These are phyloP conservation scores for Sapajus apella DNA, from an alignment of 2,113 vertebrate species.

Conservation along the genomic window DNA sequence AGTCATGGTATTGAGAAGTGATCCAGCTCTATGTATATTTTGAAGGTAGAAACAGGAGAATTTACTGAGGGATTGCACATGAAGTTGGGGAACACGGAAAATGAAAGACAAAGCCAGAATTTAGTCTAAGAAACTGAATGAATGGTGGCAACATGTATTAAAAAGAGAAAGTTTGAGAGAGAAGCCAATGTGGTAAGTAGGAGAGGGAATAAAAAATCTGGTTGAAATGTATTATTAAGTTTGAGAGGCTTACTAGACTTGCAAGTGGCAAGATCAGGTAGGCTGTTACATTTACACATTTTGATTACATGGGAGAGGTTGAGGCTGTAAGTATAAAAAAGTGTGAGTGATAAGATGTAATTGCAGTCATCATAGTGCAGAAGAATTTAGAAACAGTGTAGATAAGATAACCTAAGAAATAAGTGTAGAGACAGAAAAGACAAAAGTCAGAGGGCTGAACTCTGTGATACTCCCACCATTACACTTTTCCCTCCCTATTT, in stretches of 20 bases:
- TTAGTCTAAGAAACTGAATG: not conserved
- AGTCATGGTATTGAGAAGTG: not conserved
- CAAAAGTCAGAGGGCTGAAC: not conserved
- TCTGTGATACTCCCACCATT: not conserved
- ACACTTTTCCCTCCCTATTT: not conserved
- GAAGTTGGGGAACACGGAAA: not conserved
- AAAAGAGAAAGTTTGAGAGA: not conserved
- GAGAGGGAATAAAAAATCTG: not conserved
- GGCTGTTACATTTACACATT: not conserved
- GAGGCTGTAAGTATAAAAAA: not conserved
- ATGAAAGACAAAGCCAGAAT: not conserved
- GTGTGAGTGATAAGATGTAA: not conserved
- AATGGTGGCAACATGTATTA: not conserved
- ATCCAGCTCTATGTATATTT: not conserved
- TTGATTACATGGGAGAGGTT: not conserved
- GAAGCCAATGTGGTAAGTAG: not conserved
- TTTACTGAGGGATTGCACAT: not conserved
- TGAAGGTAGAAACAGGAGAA: not conserved
- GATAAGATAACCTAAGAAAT: not conserved
- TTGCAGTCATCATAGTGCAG: not conserved
- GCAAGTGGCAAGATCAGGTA: not conserved
- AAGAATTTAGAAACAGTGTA: not conserved
- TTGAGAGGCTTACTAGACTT: not conserved
- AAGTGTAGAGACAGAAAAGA: not conserved
- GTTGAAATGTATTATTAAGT: not conserved